Conservation (phyloP, 1,140 invertebrate species). For the Holotrichia oblita region DNA sequence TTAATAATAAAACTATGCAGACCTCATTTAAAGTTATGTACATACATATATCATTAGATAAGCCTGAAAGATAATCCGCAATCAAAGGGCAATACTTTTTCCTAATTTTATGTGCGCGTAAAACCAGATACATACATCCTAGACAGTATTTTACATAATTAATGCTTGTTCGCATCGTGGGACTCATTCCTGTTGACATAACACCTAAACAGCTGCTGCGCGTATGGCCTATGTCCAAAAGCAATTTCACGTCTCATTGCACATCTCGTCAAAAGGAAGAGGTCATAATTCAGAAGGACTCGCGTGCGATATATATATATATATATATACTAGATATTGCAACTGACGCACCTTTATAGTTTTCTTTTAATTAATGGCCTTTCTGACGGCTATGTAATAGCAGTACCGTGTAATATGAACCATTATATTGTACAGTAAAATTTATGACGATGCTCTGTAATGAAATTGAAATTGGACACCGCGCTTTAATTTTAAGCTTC, state of each 20-base stretch:
- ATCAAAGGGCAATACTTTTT: not conserved
- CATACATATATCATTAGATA: not conserved
- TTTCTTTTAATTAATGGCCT: conserved; percentile 29
- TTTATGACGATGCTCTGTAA: conserved; percentile 12
- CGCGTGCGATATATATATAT: no score
- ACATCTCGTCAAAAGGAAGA: conserved; percentile 14
- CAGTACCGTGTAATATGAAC: conserved; percentile 21
- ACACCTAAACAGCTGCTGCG: conserved; percentile 3
- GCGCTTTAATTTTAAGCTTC: conserved; percentile 22
- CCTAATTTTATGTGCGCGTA: not conserved
- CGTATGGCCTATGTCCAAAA: conserved; percentile 31
- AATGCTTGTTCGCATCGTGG: not conserved
- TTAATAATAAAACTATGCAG: not conserved
- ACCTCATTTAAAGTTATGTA: not conserved
- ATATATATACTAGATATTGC: conserved; percentile 30
- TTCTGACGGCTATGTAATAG: not conserved
- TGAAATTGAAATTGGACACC: conserved; percentile 21
- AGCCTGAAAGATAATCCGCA: not conserved
- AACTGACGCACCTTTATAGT: conserved; percentile 36
- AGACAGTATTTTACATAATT: not conserved
- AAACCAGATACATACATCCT: not conserved
- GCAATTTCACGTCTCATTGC: conserved; percentile 36
- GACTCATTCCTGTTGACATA: not conserved
- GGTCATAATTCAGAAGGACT: conserved; percentile 21
- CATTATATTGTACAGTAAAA: conserved; percentile 17